Base-by-base conservation (phyloP, 2,888 invertebrate species). In the Cheilosia grossa region DNA sequence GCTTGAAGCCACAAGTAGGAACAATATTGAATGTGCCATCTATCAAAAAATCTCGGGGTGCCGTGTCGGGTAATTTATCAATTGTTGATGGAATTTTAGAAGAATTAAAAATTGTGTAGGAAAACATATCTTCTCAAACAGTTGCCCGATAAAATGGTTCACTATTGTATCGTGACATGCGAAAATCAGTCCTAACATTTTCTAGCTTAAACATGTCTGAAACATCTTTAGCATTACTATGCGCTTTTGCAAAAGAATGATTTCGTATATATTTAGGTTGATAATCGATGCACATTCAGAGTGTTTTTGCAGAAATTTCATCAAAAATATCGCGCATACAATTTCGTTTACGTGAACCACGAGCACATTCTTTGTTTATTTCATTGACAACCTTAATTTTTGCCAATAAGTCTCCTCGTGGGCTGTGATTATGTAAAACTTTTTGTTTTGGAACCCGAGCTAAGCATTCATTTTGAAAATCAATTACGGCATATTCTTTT, bases 91-190 rank as follows among this genome's bases (percentile, higher is more conserved):
- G 37, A 13, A 56, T 56, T 33, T 56, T 33, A 56, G 37, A 17
- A 17, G 56, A 56, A 37, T 21, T 37, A 4, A 37, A 56, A 33
- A 37, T 37, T 37, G 33, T 13, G 4, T 56, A 56, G 0, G 37
- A 37, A 56, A 56, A 33, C 10, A 1, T 3, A 37, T 37, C 56
- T 56, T 56, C 33, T 33, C 19, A 33, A 37, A 17, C 17, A 56
- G 56, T 56, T 33, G 19, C 27, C 30, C 54, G 30, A 54, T 54
- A 30, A 54, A 54, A 54, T 54, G 54, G 15, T 54, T 30, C 54
- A 54, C 30, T n/a, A 15, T 54, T n/a, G 7, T 54, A 54, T 27
- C 53, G 24, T 30, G 4, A 27, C 56, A 33, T 33, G 17, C 33
- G 33, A 33, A 56, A 54, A 33, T 33, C 33, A 54, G n/a, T 33